phyloP scores from a whole-genome alignment of 2,888 invertebrate species.

The Andricus quercusramuli region DNA sequence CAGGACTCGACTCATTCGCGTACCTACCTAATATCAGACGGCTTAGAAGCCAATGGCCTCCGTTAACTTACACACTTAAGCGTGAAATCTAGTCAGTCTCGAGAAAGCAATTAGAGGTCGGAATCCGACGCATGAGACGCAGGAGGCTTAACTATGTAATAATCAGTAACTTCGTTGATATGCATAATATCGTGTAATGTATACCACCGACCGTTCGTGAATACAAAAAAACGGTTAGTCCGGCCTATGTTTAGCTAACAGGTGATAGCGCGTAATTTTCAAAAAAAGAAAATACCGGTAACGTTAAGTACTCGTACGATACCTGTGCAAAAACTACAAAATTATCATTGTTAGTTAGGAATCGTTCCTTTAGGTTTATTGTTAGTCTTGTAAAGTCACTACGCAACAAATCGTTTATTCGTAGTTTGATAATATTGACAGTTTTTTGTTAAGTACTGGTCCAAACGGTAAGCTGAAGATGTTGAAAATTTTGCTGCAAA shows the following conservation, averaged over 20 bases:
- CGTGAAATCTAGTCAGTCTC: conserved; percentile 42
- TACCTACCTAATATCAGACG: conserved; percentile 41
- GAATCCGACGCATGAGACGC: conserved; percentile 16
- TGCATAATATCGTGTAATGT: conserved; percentile 38
- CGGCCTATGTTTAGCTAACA: conserved; percentile 75
- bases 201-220: conserved; percentile 54
- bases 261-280: conserved; percentile 56
- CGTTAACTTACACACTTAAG: conserved; percentile 29
- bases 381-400: conserved; percentile 2
- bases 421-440: background rate
- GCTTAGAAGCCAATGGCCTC: conserved; percentile 42
- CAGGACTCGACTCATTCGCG: conserved; percentile 29
- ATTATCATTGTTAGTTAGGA: conserved; percentile 35
- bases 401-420: conserved; percentile 17
- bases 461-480: too few species aligned
- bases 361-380: conserved; percentile 23
- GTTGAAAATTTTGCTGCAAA: too few species aligned
- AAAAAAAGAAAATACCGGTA: conserved; percentile 49
- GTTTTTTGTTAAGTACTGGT: too few species aligned
- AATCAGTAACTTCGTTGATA: conserved; percentile 39
- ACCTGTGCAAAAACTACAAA: conserved; percentile 27
- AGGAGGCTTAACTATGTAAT: conserved; percentile 40
- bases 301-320: conserved; percentile 27
- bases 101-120: conserved; percentile 31
- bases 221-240: conserved; percentile 68